Evolutionary conservation across 2,113 vertebrate genomes (phyloP).

Genomic region (Malurus melanocephalus): DNA sequence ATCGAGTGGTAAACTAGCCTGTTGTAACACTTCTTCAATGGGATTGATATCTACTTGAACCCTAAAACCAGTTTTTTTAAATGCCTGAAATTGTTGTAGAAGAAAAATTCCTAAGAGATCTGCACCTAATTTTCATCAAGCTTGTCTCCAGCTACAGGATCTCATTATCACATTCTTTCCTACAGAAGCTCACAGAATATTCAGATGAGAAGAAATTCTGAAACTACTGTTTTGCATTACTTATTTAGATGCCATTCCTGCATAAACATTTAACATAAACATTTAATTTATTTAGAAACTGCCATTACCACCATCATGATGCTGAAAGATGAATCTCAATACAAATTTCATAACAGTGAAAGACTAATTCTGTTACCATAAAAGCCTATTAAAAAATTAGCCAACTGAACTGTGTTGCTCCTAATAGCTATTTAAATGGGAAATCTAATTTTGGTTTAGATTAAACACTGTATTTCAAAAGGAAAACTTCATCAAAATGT

Average conservation of each 20-base stretch:
- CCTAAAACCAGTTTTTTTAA: neutral
- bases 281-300: neutral
- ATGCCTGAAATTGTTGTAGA: neutral
- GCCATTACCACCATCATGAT: neutral
- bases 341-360: neutral
- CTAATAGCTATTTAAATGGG: slow-evolving; percentile 37
- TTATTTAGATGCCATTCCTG: neutral
- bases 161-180: neutral
- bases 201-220: neutral
- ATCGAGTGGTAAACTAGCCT: neutral
- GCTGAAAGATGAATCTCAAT: neutral
- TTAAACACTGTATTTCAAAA: slow-evolving; percentile 37
- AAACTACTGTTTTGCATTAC: neutral
- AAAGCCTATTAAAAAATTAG: slow-evolving; percentile 32
- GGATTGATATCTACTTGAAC: neutral
- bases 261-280: neutral
- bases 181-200: neutral
- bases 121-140: neutral
- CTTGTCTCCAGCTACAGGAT: neutral
- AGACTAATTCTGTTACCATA: neutral
- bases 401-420: slow-evolving; percentile 19
- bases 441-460: slow-evolving; percentile 43
- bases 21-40: neutral
- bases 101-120: neutral
- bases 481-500: slow-evolving; percentile 37